These are phyloP conservation scores for Metopia argyrocephala DNA, from an alignment of 2,888 invertebrate genomes.

Conservation along the genomic window DNA sequence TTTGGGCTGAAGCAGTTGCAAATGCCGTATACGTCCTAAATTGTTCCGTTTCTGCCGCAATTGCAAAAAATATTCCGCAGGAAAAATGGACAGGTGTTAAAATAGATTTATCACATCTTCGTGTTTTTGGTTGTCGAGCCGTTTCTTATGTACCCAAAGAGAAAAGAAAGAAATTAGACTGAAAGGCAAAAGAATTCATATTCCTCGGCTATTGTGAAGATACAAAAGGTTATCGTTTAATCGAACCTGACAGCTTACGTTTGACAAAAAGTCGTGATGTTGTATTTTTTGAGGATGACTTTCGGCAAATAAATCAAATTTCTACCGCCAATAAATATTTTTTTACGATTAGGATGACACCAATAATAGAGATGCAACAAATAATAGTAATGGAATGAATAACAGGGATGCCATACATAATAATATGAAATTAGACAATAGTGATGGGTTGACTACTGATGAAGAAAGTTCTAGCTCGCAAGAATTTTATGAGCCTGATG, in stretches of 20 bases:
- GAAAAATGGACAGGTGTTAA: constrained; percentile 30
- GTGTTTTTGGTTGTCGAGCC: constrained; percentile 27
- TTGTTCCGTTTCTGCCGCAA: constrained; percentile 30
- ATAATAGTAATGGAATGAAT: too few relatives aligned
- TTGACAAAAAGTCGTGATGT: too few relatives aligned
- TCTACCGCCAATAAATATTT: too few relatives aligned
- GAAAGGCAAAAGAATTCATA: constrained; percentile 17
- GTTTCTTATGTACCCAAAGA: constrained; percentile 16
- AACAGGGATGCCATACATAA: too few relatives aligned
- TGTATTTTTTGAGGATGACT: not conserved
- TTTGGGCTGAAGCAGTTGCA: constrained; percentile 52
- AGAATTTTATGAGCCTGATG: not conserved
- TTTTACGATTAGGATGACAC: too few relatives aligned
- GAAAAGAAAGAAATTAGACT: constrained; percentile 21
- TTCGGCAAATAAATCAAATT: too few relatives aligned
- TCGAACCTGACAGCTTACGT: not conserved
- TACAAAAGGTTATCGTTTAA: not conserved
- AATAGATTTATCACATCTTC: constrained; percentile 9
- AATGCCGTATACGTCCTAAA: constrained; percentile 36
- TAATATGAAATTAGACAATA: too few relatives aligned
- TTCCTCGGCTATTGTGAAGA: not conserved
- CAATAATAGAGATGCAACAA: too few relatives aligned
- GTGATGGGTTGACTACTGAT: not conserved
- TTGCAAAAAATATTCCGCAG: constrained; percentile 17
- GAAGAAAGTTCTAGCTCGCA: not conserved